Evolutionary conservation across 1,140 invertebrate genomes (phyloP).

Genomic region (Drosophila pseudoananassae): DNA sequence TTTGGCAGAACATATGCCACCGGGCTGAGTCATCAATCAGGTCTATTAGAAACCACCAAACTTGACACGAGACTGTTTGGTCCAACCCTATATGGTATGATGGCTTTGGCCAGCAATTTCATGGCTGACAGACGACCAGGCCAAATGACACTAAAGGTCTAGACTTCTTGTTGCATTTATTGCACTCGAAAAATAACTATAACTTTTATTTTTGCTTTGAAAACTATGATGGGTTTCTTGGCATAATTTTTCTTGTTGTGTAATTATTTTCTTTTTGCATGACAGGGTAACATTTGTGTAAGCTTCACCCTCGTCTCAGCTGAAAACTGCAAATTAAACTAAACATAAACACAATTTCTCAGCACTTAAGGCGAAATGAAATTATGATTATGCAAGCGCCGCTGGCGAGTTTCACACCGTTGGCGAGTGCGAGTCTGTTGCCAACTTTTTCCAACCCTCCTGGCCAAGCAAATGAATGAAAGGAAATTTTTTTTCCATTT

Average conservation of each 20-base stretch:
- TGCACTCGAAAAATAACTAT: constrained; percentile 1
- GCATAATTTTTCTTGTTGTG: background rate
- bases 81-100: constrained; percentile 28
- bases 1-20: constrained; percentile 53
- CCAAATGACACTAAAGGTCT: constrained; percentile 34
- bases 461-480: constrained; percentile 31
- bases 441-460: constrained; percentile 48
- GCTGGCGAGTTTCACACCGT: constrained; percentile 66
- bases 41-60: constrained; percentile 63
- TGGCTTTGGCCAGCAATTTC: constrained; percentile 32
- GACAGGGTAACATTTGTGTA: constrained; percentile 49
- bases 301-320: constrained; percentile 52
- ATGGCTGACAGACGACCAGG: constrained; percentile 33
- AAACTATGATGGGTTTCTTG: background rate
- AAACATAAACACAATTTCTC: constrained; percentile 77
- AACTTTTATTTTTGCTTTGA: background rate
- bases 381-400: constrained; percentile 73
- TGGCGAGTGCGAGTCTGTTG: constrained; percentile 6
- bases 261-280: constrained; percentile 37
- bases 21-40: constrained; percentile 71
- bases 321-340: constrained; percentile 77
- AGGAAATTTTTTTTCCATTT: constrained; percentile 17
- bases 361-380: constrained; percentile 72
- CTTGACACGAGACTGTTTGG: constrained; percentile 40
- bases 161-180: constrained; percentile 43